Conservation (phyloP, 2,113 vertebrate species). For the Myxocyprinus asiaticus region DNA sequence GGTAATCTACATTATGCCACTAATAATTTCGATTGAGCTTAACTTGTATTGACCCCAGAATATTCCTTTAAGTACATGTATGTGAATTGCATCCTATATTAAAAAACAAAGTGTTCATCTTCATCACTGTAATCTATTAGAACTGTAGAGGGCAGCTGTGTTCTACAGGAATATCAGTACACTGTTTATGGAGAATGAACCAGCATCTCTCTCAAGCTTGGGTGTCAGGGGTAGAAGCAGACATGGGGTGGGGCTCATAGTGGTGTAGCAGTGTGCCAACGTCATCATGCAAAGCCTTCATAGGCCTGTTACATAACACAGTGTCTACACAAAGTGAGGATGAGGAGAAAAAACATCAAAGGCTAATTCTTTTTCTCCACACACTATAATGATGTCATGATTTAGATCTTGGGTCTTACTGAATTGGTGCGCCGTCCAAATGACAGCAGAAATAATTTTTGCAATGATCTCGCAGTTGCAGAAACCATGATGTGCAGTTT, state of each 20-base stretch:
- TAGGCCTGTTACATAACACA: conserved; percentile 42
- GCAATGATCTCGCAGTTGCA: background rate
- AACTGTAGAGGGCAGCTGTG: conserved; percentile 71
- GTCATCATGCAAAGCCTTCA: conserved; percentile 47
- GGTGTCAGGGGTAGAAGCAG: conserved; percentile 26
- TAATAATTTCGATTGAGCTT: no score
- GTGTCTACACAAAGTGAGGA: conserved; percentile 34
- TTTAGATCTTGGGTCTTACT: background rate
- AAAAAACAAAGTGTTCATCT: background rate
- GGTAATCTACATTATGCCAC: no score
- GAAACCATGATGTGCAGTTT: conserved; percentile 6
- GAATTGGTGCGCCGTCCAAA: background rate
- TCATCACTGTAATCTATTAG: conserved; percentile 28
- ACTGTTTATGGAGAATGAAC: background rate
- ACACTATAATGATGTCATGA: conserved; percentile 7
- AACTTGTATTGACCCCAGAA: no score
- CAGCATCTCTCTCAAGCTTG: background rate
- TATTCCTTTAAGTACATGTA: background rate
- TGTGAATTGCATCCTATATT: no score
- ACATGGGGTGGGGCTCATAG: conserved; percentile 32
- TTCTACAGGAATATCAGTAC: conserved; percentile 35
- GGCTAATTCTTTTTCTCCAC: background rate
- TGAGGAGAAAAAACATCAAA: conserved; percentile 39
- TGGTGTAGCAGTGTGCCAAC: conserved; percentile 7
- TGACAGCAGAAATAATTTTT: background rate